phyloP scores from a whole-genome alignment of 2,888 invertebrate genomes.

The Rhodophaea formosa region DNA sequence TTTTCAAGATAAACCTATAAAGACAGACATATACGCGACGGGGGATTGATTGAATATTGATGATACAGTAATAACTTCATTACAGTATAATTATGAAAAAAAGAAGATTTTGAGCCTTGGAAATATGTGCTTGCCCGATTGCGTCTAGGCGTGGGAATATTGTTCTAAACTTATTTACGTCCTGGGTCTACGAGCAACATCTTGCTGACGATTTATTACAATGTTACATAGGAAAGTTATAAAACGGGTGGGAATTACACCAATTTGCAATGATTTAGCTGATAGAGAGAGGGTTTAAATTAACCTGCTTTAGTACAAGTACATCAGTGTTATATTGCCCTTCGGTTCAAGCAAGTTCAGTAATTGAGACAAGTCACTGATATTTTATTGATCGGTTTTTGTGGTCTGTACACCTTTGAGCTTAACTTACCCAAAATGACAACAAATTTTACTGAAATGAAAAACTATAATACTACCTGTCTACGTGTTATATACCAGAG shows the following conservation, averaged over 20 bases:
- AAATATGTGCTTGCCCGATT: neutral
- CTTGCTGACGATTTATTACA: neutral
- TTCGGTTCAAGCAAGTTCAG: no score
- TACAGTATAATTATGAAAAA: neutral
- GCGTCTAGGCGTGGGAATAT: slow-evolving; percentile 6
- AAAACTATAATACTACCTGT: no score
- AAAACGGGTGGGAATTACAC: neutral
- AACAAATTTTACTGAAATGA: no score
- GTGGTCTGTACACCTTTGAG: no score
- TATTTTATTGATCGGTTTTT: no score
- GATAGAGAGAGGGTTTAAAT: neutral
- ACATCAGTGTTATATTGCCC: no score
- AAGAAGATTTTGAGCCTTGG: no score
- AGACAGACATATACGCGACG: no score
- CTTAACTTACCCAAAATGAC: no score
- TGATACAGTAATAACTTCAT: neutral
- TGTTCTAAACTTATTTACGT: neutral
- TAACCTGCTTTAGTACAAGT: neutral
- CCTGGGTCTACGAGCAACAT: neutral
- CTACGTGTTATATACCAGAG: no score
- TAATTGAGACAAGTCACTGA: no score
- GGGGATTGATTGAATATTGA: neutral
- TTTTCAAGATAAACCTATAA: no score
- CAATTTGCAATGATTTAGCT: neutral
- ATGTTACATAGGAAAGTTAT: slow-evolving; percentile 1